Conservation (phyloP, 2,113 vertebrate species). For the Microcebus tavaratra region DNA sequence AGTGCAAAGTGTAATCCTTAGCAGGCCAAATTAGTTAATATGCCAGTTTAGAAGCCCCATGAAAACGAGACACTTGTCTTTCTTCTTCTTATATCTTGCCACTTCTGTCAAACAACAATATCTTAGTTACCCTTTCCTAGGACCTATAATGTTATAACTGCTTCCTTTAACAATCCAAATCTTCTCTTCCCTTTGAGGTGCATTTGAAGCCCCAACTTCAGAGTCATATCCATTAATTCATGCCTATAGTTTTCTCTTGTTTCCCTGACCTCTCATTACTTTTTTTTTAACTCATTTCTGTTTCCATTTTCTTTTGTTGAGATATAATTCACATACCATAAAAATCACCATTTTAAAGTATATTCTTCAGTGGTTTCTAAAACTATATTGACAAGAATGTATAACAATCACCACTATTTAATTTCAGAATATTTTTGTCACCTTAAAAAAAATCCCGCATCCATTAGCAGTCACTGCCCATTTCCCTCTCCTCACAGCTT, state of each 20-base stretch:
- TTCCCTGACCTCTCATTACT: not conserved
- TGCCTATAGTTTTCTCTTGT: not conserved
- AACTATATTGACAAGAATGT: not conserved
- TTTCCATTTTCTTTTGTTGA: not conserved
- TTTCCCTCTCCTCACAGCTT: not conserved
- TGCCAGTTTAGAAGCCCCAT: not conserved
- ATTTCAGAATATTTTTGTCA: not conserved
- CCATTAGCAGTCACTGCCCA: not conserved
- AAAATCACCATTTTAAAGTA: constrained; percentile 4
- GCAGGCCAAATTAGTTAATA: not conserved
- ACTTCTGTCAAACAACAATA: not conserved
- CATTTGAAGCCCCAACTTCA: not conserved
- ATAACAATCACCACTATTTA: constrained; percentile 13
- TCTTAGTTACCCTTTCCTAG: not conserved
- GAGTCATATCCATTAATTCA: not conserved
- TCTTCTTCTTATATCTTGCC: not conserved
- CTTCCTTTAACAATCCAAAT: constrained; percentile 20
- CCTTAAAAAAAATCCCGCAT: not conserved
- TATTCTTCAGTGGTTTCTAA: not conserved
- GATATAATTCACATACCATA: not conserved
- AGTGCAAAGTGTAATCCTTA: not conserved
- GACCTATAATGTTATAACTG: not conserved
- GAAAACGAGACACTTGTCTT: not conserved
- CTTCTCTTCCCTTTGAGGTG: not conserved
- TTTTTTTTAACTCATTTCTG: not conserved